Conservation (phyloP, 2,888 invertebrate genomes). For the Meliscaeva auricollis region DNA sequence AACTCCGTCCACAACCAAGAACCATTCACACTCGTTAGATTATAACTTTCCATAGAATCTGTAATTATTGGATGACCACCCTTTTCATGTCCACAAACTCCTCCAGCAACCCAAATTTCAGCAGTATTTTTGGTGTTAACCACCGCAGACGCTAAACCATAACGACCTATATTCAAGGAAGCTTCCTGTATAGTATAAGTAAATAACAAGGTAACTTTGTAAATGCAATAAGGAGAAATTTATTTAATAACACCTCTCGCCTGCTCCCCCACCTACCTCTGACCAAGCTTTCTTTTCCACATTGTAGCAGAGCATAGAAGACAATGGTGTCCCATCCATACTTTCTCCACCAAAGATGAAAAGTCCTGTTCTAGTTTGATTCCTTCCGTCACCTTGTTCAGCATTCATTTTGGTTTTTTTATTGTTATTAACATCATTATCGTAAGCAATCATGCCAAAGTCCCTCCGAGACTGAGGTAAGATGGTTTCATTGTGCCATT, state of each 20-base stretch:
- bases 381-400: slow-evolving; percentile 37
- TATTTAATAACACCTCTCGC: not conserved
- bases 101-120: slow-evolving; percentile 90
- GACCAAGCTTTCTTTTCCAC: slow-evolving; percentile 77
- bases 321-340: slow-evolving; percentile 84
- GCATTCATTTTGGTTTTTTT: slow-evolving; percentile 22
- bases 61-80: slow-evolving; percentile 74
- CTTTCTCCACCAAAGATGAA: slow-evolving; percentile 90
- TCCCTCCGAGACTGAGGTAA: slow-evolving; percentile 87
- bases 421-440: slow-evolving; percentile 81
- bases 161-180: slow-evolving; percentile 78
- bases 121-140: slow-evolving; percentile 71
- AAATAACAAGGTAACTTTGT: slow-evolving; percentile 46
- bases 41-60: slow-evolving; percentile 78
- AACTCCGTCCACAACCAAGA: slow-evolving; percentile 51
- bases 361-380: slow-evolving; percentile 83
- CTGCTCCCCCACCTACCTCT: slow-evolving; percentile 71
- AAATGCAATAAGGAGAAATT: slow-evolving; percentile 46
- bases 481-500: slow-evolving; percentile 88
- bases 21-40: slow-evolving; percentile 55
- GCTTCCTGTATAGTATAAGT: slow-evolving; percentile 75
- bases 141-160: slow-evolving; percentile 78
- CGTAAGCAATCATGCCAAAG: slow-evolving; percentile 88
- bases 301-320: slow-evolving; percentile 78
- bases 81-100: slow-evolving; percentile 84